These are phyloP conservation scores for Brachypterus glaber DNA, from an alignment of 2,888 invertebrate species.

Conservation along the genomic window DNA sequence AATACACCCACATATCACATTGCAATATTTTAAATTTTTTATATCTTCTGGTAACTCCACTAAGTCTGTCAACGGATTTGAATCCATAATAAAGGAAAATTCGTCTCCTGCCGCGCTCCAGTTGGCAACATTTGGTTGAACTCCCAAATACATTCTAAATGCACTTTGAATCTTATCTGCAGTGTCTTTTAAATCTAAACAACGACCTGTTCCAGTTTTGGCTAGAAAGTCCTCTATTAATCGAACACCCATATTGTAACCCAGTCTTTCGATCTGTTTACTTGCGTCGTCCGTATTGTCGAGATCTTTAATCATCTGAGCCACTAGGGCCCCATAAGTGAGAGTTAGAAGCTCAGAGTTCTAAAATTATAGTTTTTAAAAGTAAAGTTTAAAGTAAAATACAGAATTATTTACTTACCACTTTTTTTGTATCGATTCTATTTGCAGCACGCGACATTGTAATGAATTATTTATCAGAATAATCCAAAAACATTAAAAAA, in stretches of 20 bases:
- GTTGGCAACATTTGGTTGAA: constrained; percentile 85
- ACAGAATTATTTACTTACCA: constrained; percentile 46
- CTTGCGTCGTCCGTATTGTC: constrained; percentile 97
- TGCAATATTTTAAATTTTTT: constrained; percentile 80
- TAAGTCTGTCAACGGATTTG: constrained; percentile 93
- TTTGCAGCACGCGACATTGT: constrained; percentile 67
- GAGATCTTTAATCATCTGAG: constrained; percentile 92
- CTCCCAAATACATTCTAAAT: constrained; percentile 77
- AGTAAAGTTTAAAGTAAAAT: constrained; percentile 32
- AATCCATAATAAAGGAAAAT: constrained; percentile 90
- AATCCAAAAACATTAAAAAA: too few relatives aligned
- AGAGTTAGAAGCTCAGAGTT: constrained; percentile 94
- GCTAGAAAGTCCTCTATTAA: constrained; percentile 97
- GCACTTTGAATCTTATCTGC: constrained; percentile 88
- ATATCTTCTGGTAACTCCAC: constrained; percentile 87
- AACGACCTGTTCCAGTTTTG: constrained; percentile 78
- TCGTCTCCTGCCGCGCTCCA: constrained; percentile 94
- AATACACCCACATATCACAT: constrained; percentile 82
- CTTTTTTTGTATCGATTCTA: constrained; percentile 67
- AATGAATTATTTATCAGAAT: too few relatives aligned
- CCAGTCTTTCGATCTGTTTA: constrained; percentile 88
- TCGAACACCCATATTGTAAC: constrained; percentile 97
- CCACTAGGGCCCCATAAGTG: constrained; percentile 95
- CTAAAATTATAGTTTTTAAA: constrained; percentile 46
- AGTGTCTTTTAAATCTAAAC: constrained; percentile 92